phyloP scores from a whole-genome alignment of 2,888 invertebrate genomes.

The Thymelicus acteon region DNA sequence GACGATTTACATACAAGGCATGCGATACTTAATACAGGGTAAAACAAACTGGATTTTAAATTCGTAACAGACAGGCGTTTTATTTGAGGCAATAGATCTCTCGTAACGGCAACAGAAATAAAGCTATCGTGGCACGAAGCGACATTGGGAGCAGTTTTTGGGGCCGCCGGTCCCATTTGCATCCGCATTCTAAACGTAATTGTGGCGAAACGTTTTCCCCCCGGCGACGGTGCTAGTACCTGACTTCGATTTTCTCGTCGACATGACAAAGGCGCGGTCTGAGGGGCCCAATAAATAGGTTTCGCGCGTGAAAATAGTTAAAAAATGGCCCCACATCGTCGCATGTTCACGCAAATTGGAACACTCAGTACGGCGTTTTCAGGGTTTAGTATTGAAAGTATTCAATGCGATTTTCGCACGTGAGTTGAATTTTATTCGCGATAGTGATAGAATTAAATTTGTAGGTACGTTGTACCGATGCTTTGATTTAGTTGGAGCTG shows the following conservation, averaged over 20 bases:
- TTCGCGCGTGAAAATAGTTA: constrained; percentile 75
- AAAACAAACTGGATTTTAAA: constrained; percentile 72
- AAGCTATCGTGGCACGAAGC: constrained; percentile 67
- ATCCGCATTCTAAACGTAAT: constrained; percentile 79
- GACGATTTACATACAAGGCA: constrained; percentile 41
- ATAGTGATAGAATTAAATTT: constrained; percentile 53
- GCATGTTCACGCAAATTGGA: constrained; percentile 57
- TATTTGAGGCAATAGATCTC: constrained; percentile 79
- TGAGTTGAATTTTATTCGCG: constrained; percentile 61
- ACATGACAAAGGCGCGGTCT: constrained; percentile 83
- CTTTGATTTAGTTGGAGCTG: constrained; percentile 45
- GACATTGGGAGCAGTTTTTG: constrained; percentile 70
- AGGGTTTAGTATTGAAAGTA: constrained; percentile 54
- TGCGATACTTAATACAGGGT: constrained; percentile 48
- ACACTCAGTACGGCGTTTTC: constrained; percentile 49
- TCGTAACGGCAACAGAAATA: constrained; percentile 77
- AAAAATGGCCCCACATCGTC: constrained; percentile 62
- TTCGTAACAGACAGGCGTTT: constrained; percentile 76
- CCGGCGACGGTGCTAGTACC: constrained; percentile 64
- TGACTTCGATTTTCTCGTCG: constrained; percentile 78
- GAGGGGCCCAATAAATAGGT: constrained; percentile 79
- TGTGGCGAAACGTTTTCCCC: constrained; percentile 73
- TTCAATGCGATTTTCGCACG: constrained; percentile 50
- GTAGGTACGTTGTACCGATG: constrained; percentile 48
- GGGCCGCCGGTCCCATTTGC: constrained; percentile 77